Evolutionary conservation across 2,797 vertebrate species (phyloP).

Genomic region (Pseudochaenichthys georgianus): DNA sequence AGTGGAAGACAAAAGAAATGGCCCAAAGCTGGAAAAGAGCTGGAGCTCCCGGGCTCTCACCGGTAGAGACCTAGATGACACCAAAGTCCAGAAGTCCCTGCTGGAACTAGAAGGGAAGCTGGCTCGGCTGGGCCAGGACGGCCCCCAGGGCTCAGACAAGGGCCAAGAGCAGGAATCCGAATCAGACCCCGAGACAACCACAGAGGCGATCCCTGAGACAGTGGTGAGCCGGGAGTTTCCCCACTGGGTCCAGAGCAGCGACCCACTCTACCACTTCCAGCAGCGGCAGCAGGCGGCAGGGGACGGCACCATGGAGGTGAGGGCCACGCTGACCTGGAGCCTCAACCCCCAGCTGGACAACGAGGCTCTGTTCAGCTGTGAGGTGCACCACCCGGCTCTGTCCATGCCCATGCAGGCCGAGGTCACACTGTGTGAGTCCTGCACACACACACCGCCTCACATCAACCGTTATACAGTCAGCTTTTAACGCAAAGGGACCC

Average conservation of each 20-base stretch:
- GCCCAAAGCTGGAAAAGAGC: constrained; percentile 30
- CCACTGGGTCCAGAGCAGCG: constrained; percentile 90
- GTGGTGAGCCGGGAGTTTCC: constrained; percentile 95
- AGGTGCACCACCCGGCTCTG: constrained; percentile 95
- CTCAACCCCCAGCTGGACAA: constrained; percentile 95
- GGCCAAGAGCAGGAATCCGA: constrained; percentile 9
- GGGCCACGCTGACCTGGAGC: constrained; percentile 93
- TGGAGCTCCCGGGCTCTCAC: constrained; percentile 81
- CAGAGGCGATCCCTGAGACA: constrained; percentile 89
- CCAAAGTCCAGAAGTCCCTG: constrained; percentile 88
- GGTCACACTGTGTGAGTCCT: constrained; percentile 91
- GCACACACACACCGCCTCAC: neutral
- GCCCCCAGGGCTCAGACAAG: constrained; percentile 41
- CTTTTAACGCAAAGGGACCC: neutral
- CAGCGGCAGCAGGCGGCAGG: constrained; percentile 84
- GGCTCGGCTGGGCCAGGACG: constrained; percentile 70
- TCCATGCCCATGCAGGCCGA: constrained; percentile 97
- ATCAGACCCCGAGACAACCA: constrained; percentile 70
- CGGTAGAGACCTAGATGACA: constrained; percentile 90
- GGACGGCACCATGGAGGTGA: constrained; percentile 91
- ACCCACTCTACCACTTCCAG: constrained; percentile 91
- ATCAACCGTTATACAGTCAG: neutral
- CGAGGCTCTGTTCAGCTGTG: constrained; percentile 95
- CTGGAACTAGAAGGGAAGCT: constrained; percentile 78
- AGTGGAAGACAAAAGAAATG: constrained; percentile 25